Evolutionary conservation across 2,113 vertebrate genomes (phyloP).

Genomic region (Plestiodon gilberti): DNA sequence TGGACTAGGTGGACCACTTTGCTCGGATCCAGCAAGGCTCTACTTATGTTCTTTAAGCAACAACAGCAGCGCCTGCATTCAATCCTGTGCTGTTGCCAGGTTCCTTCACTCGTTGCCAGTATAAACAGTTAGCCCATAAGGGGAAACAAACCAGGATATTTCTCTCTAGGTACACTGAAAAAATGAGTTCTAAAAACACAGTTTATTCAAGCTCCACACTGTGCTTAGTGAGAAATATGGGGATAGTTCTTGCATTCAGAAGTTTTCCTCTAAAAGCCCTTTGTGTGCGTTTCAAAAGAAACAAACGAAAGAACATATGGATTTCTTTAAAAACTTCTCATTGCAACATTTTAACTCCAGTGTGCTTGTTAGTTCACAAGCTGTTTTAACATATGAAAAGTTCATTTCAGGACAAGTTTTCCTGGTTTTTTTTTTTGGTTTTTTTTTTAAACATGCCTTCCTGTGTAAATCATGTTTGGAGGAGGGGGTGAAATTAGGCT

Average conservation of each 20-base stretch:
- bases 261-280: background rate
- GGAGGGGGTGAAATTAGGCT: background rate
- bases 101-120: background rate
- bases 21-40: background rate
- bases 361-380: background rate
- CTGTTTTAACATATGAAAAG: conserved; percentile 25
- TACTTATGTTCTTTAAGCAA: background rate
- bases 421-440: background rate
- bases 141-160: conserved; percentile 8
- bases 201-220: background rate
- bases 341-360: conserved; percentile 11
- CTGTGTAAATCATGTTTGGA: conserved; percentile 23
- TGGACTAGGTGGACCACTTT: background rate
- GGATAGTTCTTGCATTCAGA: background rate
- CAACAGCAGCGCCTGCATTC: background rate
- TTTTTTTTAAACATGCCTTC: conserved; percentile 16
- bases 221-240: conserved; percentile 9
- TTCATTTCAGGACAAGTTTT: conserved; percentile 30
- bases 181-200: background rate
- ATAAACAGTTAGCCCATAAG: background rate
- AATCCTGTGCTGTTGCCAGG: background rate
- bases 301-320: background rate
- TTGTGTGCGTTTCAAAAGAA: background rate
- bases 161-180: background rate
- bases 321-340: conserved; percentile 3